Evolutionary conservation across 64 coral and sea anemone species (phyloP).

Genomic region (Montipora sp.): DNA sequence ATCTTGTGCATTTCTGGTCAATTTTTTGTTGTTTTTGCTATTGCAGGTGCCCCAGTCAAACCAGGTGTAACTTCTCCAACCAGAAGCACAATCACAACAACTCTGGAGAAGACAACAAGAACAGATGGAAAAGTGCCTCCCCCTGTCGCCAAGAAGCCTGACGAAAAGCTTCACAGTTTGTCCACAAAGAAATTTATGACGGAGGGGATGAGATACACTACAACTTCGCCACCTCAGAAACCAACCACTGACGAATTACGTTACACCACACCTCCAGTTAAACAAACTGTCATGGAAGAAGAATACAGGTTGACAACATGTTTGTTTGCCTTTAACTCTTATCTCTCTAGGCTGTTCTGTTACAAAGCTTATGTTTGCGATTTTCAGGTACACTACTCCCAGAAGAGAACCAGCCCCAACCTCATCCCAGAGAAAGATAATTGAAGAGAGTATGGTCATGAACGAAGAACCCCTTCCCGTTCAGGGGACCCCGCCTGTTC

Average conservation of each 20-base stretch:
- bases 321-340: not conserved
- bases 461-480: conserved; percentile 44
- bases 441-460: conserved; percentile 71
- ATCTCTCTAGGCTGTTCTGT: not conserved
- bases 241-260: conserved; percentile 15
- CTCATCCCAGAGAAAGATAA: conserved; percentile 64
- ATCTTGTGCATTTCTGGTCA: no score
- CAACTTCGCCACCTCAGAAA: conserved; percentile 40
- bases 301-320: conserved; percentile 6
- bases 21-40: no score
- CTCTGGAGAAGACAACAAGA: conserved; percentile 82
- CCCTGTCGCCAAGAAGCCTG: conserved; percentile 74
- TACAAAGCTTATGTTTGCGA: not conserved
- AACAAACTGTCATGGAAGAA: conserved; percentile 49
- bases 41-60: not conserved
- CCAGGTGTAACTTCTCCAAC: conserved; percentile 33
- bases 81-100: conserved; percentile 50
- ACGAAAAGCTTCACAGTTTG: conserved; percentile 48
- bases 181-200: conserved; percentile 40
- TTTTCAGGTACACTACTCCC: conserved; percentile 52
- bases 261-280: conserved; percentile 45
- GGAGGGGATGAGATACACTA: conserved; percentile 58
- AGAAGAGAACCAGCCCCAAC: conserved; percentile 50
- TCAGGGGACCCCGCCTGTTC: conserved; percentile 31
- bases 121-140: conserved; percentile 45